phyloP scores from a whole-genome alignment of 1,140 invertebrate species.

The Tetragonula clypearis region DNA sequence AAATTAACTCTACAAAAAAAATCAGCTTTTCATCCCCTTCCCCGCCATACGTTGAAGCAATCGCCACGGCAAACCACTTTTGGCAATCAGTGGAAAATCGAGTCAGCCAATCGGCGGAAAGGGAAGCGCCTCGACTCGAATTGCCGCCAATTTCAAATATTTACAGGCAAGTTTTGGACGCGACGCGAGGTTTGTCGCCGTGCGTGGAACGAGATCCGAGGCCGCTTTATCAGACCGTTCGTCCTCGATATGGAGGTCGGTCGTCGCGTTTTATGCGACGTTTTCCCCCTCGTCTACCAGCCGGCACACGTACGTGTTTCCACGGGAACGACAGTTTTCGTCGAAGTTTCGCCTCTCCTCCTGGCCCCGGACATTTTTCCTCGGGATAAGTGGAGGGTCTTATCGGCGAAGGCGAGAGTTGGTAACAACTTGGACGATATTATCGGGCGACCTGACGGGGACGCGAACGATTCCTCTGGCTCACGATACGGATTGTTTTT shows the following conservation, averaged over 20 bases:
- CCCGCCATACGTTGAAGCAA: background rate
- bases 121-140: background rate
- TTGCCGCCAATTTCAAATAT: background rate
- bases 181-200: background rate
- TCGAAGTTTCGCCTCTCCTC: conserved; percentile 52
- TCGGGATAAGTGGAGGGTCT: conserved; percentile 56
- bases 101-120: background rate
- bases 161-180: background rate
- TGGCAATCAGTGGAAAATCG: background rate
- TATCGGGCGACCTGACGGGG: conserved; percentile 15
- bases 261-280: conserved; percentile 25
- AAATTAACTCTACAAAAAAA: background rate
- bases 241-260: conserved; percentile 30
- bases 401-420: conserved; percentile 46
- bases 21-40: too few relatives aligned
- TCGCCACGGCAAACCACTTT: background rate
- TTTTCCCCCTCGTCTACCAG: conserved; percentile 18
- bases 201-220: background rate
- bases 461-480: conserved; percentile 1
- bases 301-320: conserved; percentile 51
- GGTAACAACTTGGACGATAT: conserved; percentile 60
- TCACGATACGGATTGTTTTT: background rate
- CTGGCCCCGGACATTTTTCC: conserved; percentile 56
- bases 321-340: conserved; percentile 63
- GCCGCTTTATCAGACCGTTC: conserved; percentile 29